These are phyloP conservation scores for Sebastes trivittatus DNA, from an alignment of 2,797 vertebrate species.

Conservation along the genomic window DNA sequence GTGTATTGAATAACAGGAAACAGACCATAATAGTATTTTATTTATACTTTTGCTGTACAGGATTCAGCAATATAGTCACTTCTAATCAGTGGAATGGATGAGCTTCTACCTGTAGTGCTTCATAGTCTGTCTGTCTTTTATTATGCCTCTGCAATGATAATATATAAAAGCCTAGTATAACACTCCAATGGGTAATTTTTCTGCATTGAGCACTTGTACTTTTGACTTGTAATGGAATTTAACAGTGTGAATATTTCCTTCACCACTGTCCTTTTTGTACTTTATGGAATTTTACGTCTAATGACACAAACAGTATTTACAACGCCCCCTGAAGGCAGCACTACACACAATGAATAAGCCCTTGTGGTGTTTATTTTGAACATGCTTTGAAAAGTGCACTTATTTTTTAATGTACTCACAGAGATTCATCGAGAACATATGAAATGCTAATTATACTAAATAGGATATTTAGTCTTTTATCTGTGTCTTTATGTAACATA, in stretches of 20 bases:
- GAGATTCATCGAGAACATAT: background rate
- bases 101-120: background rate
- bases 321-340: background rate
- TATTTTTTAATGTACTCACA: background rate
- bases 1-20: slow-evolving; percentile 10
- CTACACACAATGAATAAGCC: background rate
- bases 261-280: background rate
- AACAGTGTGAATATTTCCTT: background rate
- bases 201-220: background rate
- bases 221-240: background rate
- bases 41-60: background rate
- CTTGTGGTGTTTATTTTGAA: background rate
- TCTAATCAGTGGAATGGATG: background rate
- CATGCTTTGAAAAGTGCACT: background rate
- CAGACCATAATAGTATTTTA: background rate
- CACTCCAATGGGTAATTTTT: background rate
- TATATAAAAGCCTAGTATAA: background rate
- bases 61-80: background rate
- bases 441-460: background rate
- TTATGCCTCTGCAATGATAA: background rate
- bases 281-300: background rate
- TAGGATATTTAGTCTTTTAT: background rate
- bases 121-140: background rate
- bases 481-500: background rate
- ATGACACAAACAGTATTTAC: background rate